Percentiles rank a stretch among this genome's conserved stretches.
These are phyloP conservation scores for Onychomys arenicola DNA, from an alignment of 2,797 vertebrate genomes.

Conservation along the genomic window DNA sequence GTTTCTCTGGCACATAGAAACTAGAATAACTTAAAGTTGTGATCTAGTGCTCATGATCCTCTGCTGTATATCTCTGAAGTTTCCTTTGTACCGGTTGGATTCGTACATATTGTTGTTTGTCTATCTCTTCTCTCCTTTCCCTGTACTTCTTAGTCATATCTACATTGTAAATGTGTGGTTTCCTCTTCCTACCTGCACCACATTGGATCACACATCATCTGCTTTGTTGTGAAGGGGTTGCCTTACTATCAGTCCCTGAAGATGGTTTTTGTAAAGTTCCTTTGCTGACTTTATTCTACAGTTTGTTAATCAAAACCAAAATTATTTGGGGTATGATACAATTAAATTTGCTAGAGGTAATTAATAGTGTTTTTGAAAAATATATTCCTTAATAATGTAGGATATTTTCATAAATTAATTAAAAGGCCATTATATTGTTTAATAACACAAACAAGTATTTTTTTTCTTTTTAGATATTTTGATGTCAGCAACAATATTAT, in stretches of 20 bases:
- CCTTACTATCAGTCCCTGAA: not conserved
- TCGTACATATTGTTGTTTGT: not conserved
- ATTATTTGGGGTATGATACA: not conserved
- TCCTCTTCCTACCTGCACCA: not conserved
- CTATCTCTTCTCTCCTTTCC: not conserved
- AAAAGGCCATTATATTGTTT: not conserved
- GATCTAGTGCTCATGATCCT: not conserved
- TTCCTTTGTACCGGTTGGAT: not conserved
- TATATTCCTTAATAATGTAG: not conserved
- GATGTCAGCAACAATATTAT: not conserved
- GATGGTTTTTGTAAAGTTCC: not conserved
- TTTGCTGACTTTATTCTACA: not conserved
- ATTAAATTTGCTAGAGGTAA: not conserved
- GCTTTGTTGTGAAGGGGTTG: not conserved
- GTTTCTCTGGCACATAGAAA: not conserved
- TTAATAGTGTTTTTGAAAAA: not conserved
- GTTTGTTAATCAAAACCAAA: not conserved
- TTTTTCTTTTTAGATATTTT: constrained; percentile 8
- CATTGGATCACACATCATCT: not conserved
- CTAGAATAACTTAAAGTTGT: not conserved
- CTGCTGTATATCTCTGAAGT: not conserved
- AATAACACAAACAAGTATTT: not conserved
- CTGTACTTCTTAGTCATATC: not conserved
- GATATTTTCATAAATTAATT: not conserved
- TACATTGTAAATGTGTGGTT: not conserved